Evolutionary conservation across 2,797 vertebrate genomes (phyloP), one percentile per base, ranked within the genome.

Genomic region (Lateolabrax maculatus): DNA sequence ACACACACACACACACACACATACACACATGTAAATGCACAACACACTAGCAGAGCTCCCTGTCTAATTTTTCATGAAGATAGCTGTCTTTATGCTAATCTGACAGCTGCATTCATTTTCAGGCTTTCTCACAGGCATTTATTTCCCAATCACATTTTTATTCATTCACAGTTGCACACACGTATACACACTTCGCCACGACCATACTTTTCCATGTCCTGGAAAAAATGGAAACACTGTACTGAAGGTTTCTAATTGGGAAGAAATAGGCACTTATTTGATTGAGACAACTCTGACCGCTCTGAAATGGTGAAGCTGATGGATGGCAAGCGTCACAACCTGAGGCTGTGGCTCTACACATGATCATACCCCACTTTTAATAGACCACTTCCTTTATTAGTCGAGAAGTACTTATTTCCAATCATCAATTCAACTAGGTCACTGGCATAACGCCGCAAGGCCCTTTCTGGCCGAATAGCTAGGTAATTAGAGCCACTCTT

Each of bases 71-170:
- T 87, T 89, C 89, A 88, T 86, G 79, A 90, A 93, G 77, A 92
- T 93, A 75, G 84, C 77, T 80, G 87, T 86, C 92, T 92, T 87
- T 90, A 89, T 93, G 89, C 78, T 87, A 93, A 92, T 92, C 85
- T 89, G 89, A 92, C 89, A 90, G 80, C 88, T 88, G 86, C 86
- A 89, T 93, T 87, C 72, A 92, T 89, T 91, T 89, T 75, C 79
- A 67, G 53, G 27, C 78, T 84, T 89, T 87, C 80, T 85, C 71
- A 55, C 44, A 71, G 76, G 51, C 75, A 79, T 89, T 90, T 83
- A 87, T 89, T 92, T 86, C 78, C 83, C 80, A 90, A 86, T 90
- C 84, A 79, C 84, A 80, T 63, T 37, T 64, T 63, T 41, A 53
- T 80, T 77, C 31, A 3, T 70, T 82, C 64, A 57, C 49, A 75